Conservation (phyloP, 2,888 invertebrate genomes). For the Gortyna flavago region DNA sequence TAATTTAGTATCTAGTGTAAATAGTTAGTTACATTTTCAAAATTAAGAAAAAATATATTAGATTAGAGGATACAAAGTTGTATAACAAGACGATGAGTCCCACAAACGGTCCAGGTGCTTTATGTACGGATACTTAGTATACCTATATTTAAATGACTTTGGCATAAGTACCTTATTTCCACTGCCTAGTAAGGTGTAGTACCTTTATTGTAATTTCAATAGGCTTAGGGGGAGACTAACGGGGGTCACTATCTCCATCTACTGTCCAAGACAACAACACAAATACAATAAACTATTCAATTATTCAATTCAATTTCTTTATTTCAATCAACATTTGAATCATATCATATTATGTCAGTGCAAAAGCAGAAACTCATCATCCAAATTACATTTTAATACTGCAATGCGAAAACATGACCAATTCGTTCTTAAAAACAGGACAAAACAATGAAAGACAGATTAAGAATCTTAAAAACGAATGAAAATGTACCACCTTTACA, state of each 20-base stretch:
- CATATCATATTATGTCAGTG: too few relatives aligned
- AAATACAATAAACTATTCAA: background rate
- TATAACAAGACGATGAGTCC: background rate
- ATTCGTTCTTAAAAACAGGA: background rate
- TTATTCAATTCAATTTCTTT: too few relatives aligned
- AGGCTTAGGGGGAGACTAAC: background rate
- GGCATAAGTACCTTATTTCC: too few relatives aligned
- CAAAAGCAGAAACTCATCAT: background rate
- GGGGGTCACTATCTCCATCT: background rate
- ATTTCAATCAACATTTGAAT: too few relatives aligned
- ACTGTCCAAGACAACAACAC: background rate
- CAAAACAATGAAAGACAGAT: constrained; percentile 28
- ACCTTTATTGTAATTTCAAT: background rate
- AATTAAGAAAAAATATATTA: too few relatives aligned
- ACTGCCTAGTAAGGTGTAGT: background rate
- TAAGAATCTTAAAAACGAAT: constrained; percentile 41
- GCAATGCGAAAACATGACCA: background rate
- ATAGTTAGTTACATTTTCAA: too few relatives aligned
- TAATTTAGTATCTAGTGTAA: too few relatives aligned
- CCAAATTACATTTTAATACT: constrained; percentile 16
- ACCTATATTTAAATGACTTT: too few relatives aligned
- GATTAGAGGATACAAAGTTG: too few relatives aligned
- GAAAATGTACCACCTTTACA: constrained; percentile 5
- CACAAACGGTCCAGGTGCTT: background rate
- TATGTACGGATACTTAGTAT: too few relatives aligned